Percentiles rank a stretch among this genome's conserved stretches.
Evolutionary conservation across 2,888 invertebrate species (phyloP).

Genomic region (Zaprionus lineosus): DNA sequence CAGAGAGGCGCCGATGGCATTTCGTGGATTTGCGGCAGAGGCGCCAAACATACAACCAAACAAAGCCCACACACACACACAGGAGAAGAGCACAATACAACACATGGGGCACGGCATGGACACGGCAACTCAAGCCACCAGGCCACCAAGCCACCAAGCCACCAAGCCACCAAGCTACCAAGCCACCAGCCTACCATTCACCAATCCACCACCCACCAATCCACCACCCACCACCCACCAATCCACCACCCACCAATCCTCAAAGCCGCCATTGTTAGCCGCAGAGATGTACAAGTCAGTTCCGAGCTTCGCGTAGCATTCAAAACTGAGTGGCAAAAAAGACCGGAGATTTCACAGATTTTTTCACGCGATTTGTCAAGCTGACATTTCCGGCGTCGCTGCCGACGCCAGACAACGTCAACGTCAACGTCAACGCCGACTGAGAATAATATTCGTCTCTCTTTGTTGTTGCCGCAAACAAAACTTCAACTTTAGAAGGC

Average conservation of each 20-base stretch:
- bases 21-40: constrained; percentile 54
- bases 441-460: constrained; percentile 61
- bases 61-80: constrained; percentile 19
- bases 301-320: constrained; percentile 40
- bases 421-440: constrained; percentile 23
- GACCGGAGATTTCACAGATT: constrained; percentile 72
- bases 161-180: neutral
- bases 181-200: neutral
- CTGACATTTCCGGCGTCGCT: constrained; percentile 68
- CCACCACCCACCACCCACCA: neutral
- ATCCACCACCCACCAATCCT: neutral
- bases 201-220: neutral
- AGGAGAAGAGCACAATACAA: too few species aligned
- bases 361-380: constrained; percentile 79
- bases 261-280: constrained; percentile 9
- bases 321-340: constrained; percentile 33
- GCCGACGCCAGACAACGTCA: constrained; percentile 25
- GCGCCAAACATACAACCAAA: constrained; percentile 50
- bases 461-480: constrained; percentile 59
- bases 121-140: constrained; percentile 7
- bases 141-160: neutral
- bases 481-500: constrained; percentile 44
- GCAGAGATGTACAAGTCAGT: constrained; percentile 32
- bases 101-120: constrained; percentile 20
- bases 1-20: constrained; percentile 69